These are phyloP conservation scores for Pheosia tremula DNA, from an alignment of 2,888 invertebrate species.

Conservation along the genomic window DNA sequence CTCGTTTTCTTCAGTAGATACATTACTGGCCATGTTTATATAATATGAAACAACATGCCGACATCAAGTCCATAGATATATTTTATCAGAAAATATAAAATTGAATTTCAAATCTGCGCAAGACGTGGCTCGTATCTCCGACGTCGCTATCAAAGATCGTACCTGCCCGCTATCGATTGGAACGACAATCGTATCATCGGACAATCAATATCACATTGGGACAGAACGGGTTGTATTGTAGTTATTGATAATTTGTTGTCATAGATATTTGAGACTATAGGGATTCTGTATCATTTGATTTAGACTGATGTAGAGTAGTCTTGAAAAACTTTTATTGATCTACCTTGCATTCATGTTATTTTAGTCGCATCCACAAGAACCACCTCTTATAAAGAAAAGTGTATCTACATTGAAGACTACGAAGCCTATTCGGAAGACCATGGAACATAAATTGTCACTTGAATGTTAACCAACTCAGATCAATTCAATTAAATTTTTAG, in stretches of 20 bases:
- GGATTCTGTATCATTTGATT: too few relatives aligned
- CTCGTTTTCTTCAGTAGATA: too few relatives aligned
- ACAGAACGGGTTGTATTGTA: conserved; percentile 6
- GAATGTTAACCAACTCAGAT: background rate
- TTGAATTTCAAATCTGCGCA: conserved; percentile 49
- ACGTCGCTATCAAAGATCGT: conserved; percentile 20
- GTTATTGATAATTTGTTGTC: background rate
- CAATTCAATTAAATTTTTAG: too few relatives aligned
- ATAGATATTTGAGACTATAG: background rate
- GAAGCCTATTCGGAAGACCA: too few relatives aligned
- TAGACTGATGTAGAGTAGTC: too few relatives aligned
- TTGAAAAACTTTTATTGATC: too few relatives aligned
- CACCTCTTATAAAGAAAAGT: too few relatives aligned
- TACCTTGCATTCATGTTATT: too few relatives aligned
- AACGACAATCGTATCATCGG: conserved; percentile 37
- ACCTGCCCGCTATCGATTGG: conserved; percentile 41
- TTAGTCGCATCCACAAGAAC: too few relatives aligned
- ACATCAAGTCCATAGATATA: conserved; percentile 20
- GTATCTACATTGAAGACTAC: too few relatives aligned
- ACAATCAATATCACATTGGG: conserved; percentile 11
- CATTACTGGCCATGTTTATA: background rate
- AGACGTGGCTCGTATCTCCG: conserved; percentile 33
- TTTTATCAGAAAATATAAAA: conserved; percentile 51
- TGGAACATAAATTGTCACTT: background rate
- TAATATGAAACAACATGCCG: background rate